These are phyloP conservation scores for Kryptopterus vitreolus DNA, from an alignment of 2,797 vertebrate species.

Conservation along the genomic window DNA sequence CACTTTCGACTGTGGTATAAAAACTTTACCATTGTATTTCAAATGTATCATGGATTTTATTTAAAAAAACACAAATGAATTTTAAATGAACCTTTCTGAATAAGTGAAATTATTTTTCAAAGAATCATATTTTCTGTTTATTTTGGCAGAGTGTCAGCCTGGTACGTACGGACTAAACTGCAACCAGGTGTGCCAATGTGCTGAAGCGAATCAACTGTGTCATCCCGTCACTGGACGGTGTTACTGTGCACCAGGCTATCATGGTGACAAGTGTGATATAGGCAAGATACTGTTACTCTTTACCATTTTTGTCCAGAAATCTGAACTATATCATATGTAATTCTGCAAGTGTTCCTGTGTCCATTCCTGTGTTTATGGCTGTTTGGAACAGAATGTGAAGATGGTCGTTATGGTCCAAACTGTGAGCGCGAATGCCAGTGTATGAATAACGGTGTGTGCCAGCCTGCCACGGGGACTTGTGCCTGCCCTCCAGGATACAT, in stretches of 20 bases:
- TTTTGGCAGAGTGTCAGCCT: constrained; percentile 70
- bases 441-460: constrained; percentile 68
- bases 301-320: not conserved
- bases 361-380: constrained; percentile 9
- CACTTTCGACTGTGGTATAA: not conserved
- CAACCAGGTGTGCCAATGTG: constrained; percentile 70
- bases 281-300: constrained; percentile 63
- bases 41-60: not conserved
- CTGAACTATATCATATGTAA: not conserved
- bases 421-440: constrained; percentile 70
- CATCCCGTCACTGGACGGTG: constrained; percentile 75
- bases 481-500: constrained; percentile 72
- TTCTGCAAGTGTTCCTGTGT: not conserved
- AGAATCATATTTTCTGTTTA: constrained; percentile 7
- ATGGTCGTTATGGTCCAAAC: constrained; percentile 66
- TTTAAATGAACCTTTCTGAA: no score
- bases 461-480: constrained; percentile 65
- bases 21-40: not conserved
- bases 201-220: constrained; percentile 71
- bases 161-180: constrained; percentile 79
- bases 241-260: constrained; percentile 72
- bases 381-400: constrained; percentile 65
- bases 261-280: constrained; percentile 66
- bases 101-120: not conserved
- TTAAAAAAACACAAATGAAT: not conserved